Conservation (phyloP, 2,113 vertebrate species). For the Cricetomys ansorgei region DNA sequence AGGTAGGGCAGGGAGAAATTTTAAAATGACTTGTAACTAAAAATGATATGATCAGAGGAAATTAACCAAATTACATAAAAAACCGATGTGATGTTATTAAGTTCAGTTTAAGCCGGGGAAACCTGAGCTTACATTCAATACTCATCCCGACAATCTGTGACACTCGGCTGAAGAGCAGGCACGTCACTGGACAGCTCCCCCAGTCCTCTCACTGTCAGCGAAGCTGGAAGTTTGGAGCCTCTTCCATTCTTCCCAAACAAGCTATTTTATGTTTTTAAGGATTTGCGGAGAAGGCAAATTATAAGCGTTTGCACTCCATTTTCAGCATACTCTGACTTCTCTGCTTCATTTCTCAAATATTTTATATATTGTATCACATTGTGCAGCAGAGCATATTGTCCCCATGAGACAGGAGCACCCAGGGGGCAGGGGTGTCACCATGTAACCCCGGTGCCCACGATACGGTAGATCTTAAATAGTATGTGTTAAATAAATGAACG, state of each 20-base stretch:
- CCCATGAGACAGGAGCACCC: neutral
- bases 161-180: neutral
- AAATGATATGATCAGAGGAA: constrained; percentile 51
- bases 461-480: neutral
- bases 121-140: neutral
- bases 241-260: constrained; percentile 24
- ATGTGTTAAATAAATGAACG: constrained; percentile 3
- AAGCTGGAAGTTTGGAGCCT: constrained; percentile 7
- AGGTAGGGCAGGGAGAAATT: constrained; percentile 7
- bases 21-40: constrained; percentile 53
- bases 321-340: neutral
- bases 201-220: neutral
- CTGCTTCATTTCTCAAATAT: neutral
- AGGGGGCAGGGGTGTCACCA: neutral
- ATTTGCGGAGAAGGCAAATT: neutral
- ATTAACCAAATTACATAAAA: constrained; percentile 40
- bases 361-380: neutral
- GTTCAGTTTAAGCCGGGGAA: constrained; percentile 50
- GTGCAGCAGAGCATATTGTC: neutral
- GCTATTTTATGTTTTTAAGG: neutral
- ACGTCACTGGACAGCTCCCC: neutral
- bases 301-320: neutral
- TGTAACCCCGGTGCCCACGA: neutral
- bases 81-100: constrained; percentile 14
- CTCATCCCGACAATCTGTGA: neutral